phyloP scores from a whole-genome alignment of 2,888 invertebrate species.

The Xestia rhomboidea region DNA sequence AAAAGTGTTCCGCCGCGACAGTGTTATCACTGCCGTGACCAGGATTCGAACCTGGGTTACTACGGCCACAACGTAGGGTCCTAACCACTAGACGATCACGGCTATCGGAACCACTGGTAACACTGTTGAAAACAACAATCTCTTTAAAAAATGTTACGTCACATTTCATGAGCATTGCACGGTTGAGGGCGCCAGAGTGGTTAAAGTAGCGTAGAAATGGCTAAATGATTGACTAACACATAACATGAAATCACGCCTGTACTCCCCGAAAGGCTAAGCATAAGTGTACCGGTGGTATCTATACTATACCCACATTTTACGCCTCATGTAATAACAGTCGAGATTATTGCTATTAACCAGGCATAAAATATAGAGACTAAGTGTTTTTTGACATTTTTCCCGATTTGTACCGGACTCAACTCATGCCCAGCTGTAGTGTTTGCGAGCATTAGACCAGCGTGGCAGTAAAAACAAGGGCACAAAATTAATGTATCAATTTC shows the following conservation, averaged over 20 bases:
- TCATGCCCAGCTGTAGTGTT: neutral
- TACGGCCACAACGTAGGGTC: slow-evolving; percentile 94
- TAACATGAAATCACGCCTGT: neutral
- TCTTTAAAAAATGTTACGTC: slow-evolving; percentile 23
- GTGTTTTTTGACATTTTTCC: neutral
- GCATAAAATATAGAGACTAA: neutral
- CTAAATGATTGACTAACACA: neutral
- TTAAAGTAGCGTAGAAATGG: slow-evolving; percentile 12
- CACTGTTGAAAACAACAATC: slow-evolving; percentile 68
- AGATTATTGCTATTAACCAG: neutral
- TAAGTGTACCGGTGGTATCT: neutral
- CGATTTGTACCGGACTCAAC: neutral
- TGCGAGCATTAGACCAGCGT: neutral
- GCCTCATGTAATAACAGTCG: neutral
- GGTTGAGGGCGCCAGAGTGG: slow-evolving; percentile 33
- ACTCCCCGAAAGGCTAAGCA: neutral
- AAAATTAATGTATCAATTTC: slow-evolving; percentile 3
- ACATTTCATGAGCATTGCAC: slow-evolving; percentile 33
- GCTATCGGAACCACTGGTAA: slow-evolving; percentile 65
- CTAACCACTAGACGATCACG: slow-evolving; percentile 93
- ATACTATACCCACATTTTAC: neutral
- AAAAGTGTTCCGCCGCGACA: slow-evolving; percentile 61
- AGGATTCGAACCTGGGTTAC: slow-evolving; percentile 93
- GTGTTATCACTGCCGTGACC: slow-evolving; percentile 91
- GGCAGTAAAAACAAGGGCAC: neutral